Evolutionary conservation across 1,140 invertebrate genomes (phyloP).

Genomic region (Lethrus apterus): DNA sequence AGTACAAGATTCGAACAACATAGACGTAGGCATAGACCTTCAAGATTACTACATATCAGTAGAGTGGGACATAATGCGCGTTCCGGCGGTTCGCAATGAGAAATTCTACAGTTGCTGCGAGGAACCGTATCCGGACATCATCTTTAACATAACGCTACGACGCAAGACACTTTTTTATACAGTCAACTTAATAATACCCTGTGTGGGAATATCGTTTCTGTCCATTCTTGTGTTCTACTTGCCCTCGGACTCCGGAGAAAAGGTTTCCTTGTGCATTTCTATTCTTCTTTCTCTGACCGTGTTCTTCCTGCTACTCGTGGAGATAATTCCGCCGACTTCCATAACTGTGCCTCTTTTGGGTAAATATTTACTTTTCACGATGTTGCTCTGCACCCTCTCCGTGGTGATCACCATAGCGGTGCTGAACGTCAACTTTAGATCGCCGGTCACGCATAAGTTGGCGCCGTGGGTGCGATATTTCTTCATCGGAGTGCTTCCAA

Average conservation of each 20-base stretch:
- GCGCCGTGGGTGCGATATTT: constrained; percentile 80
- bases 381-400: constrained; percentile 97
- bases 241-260: constrained; percentile 96
- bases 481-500: constrained; percentile 85
- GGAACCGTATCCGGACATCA: constrained; percentile 91
- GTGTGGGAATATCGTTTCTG: constrained; percentile 93
- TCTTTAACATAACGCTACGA: constrained; percentile 94
- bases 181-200: constrained; percentile 93
- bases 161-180: constrained; percentile 97
- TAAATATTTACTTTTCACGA: constrained; percentile 98
- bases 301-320: constrained; percentile 95
- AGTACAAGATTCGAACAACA: constrained; percentile 70
- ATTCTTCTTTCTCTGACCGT: constrained; percentile 97
- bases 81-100: constrained; percentile 78
- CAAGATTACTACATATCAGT: constrained; percentile 94
- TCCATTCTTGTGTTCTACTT: constrained; percentile 98
- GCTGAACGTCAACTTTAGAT: constrained; percentile 97
- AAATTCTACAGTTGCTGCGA: constrained; percentile 87
- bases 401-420: constrained; percentile 97
- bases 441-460: constrained; percentile 94
- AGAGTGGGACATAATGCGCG: constrained; percentile 94
- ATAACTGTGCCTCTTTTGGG: constrained; percentile 94
- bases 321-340: constrained; percentile 99
- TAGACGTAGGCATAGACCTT: constrained; percentile 83
- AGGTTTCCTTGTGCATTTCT: constrained; percentile 95